Percentiles rank a stretch among this genome's conserved stretches.
phyloP scores from a whole-genome alignment of 2,113 vertebrate species.

The Bungarus multicinctus region DNA sequence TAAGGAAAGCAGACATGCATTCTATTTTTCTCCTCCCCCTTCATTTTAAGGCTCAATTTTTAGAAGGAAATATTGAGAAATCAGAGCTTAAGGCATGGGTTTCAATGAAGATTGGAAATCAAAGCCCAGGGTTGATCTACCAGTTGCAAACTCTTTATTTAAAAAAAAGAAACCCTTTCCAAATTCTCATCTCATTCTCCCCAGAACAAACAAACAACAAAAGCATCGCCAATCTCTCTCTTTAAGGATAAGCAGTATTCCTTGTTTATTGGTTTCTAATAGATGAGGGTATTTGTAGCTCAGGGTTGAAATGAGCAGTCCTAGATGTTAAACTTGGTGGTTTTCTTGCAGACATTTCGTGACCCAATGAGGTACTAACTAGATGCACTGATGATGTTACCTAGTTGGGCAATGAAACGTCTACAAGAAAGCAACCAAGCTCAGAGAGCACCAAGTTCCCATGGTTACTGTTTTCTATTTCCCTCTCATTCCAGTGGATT shows the following conservation, averaged over 20 bases:
- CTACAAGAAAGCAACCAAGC: too few species aligned
- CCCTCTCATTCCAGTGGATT: too few species aligned
- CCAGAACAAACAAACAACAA: not conserved
- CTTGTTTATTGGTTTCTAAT: not conserved
- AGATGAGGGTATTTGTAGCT: too few species aligned
- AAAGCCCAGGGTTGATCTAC: not conserved
- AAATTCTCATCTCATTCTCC: not conserved
- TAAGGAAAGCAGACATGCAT: not conserved
- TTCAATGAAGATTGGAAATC: not conserved
- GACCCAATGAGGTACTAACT: too few species aligned
- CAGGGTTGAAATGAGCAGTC: too few species aligned
- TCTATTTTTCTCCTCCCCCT: not conserved
- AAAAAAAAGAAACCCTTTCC: not conserved
- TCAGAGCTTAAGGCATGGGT: not conserved
- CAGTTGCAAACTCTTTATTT: not conserved
- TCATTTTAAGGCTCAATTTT: not conserved
- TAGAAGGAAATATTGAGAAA: not conserved
- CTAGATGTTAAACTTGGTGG: too few species aligned
- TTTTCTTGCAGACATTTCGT: too few species aligned
- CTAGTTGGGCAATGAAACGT: too few species aligned
- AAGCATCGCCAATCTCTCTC: not conserved
- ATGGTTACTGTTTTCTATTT: too few species aligned
- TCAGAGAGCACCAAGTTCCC: too few species aligned
- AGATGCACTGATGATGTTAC: too few species aligned
- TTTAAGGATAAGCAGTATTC: not conserved